A percentile compares a stretch with the other conserved stretches of the same genome.
Evolutionary conservation across 2,113 vertebrate genomes (phyloP).

Genomic region (Halichoerus grypus): DNA sequence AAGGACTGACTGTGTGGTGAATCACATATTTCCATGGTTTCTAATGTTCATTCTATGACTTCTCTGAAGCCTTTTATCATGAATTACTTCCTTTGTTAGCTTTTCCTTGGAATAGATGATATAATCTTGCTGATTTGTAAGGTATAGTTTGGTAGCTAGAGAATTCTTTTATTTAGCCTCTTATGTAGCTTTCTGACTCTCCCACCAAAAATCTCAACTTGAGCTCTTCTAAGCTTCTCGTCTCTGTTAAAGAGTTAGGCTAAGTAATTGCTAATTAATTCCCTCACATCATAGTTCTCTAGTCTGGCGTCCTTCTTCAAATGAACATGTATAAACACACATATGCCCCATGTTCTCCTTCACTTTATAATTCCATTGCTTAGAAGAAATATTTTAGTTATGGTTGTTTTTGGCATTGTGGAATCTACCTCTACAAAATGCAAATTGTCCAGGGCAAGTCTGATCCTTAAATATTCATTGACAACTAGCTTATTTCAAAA

Average conservation of each 20-base stretch:
- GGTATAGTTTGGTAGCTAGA: not conserved
- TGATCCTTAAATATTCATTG: slow-evolving; percentile 57
- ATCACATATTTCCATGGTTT: slow-evolving; percentile 17
- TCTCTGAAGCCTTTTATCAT: slow-evolving; percentile 46
- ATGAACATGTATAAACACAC: too few species aligned
- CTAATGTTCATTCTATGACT: slow-evolving; percentile 5
- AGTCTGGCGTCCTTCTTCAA: slow-evolving; percentile 35
- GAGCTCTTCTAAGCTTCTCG: not conserved
- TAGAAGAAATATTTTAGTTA: slow-evolving; percentile 44
- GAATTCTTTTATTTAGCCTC: slow-evolving; percentile 23
- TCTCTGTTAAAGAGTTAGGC: not conserved
- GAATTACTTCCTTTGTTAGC: slow-evolving; percentile 40
- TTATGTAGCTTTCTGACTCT: slow-evolving; percentile 5
- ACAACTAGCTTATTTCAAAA: slow-evolving; percentile 67
- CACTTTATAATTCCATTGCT: slow-evolving; percentile 50
- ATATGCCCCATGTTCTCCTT: not conserved
- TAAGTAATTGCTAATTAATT: slow-evolving; percentile 62
- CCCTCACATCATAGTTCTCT: slow-evolving; percentile 7
- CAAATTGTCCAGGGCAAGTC: slow-evolving; percentile 9
- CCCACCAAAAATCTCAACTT: not conserved
- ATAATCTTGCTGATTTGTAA: slow-evolving; percentile 51
- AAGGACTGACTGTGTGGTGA: slow-evolving; percentile 20
- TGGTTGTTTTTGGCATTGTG: not conserved
- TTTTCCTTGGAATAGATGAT: slow-evolving; percentile 40
- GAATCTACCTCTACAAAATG: slow-evolving; percentile 54